Evolutionary conservation across 1,140 invertebrate genomes (phyloP).

Genomic region (Meloidogyne floridensis): DNA sequence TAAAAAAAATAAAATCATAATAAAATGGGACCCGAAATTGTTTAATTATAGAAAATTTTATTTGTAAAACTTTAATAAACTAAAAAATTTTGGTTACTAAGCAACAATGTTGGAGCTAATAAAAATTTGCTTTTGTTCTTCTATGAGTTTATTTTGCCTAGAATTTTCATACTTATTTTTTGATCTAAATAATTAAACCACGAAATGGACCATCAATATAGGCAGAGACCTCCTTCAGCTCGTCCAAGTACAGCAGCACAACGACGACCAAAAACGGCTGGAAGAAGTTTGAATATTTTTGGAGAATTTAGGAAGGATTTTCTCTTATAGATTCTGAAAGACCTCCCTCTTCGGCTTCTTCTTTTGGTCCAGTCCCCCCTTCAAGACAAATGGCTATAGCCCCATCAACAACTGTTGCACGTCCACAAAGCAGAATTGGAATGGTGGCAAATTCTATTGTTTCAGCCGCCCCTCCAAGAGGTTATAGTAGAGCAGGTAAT

Average conservation of each 20-base stretch:
- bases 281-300: slow-evolving; percentile 31
- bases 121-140: no score
- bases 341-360: slow-evolving; percentile 16
- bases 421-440: slow-evolving; percentile 27
- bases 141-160: no score
- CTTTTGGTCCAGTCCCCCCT: slow-evolving; percentile 8
- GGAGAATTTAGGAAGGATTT: not conserved
- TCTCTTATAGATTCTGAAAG: slow-evolving; percentile 35
- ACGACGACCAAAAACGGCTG: slow-evolving; percentile 42
- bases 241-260: slow-evolving; percentile 27
- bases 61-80: no score
- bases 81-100: no score
- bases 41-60: no score
- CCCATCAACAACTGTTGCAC: not conserved
- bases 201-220: slow-evolving; percentile 21
- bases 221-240: slow-evolving; percentile 33
- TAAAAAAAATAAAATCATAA: no score
- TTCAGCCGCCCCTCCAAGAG: not conserved
- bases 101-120: no score
- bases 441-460: slow-evolving; percentile 13
- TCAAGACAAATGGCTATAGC: not conserved
- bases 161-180: no score
- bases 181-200: no score
- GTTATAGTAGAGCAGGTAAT: slow-evolving; percentile 6
- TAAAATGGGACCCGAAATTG: no score